Base-by-base conservation (phyloP, 2,113 vertebrate genomes). In the Kobus ellipsiprymnus region DNA sequence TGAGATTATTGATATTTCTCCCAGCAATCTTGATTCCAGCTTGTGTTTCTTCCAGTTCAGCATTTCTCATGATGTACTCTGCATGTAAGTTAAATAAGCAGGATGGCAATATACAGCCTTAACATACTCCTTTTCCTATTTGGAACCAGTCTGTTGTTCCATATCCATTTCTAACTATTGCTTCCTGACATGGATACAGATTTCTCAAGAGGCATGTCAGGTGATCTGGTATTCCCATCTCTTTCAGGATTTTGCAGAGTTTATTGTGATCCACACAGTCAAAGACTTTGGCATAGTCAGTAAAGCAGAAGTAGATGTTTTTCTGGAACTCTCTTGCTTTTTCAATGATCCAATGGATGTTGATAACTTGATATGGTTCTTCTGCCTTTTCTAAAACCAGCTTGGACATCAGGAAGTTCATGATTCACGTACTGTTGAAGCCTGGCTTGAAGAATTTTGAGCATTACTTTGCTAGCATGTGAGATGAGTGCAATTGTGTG, bases 271-370 rank as follows among this genome's bases (percentile, higher is more conserved):
- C n/a, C 67, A 13, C 67, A 71, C 19, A 40, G 67, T 71, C 19
- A 6, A 71, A 40, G n/a, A 6, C 19, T 23, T 71, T 40, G n/a
- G 10, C 67, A 74, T 12, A 23, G 19, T 71, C n/a, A 12, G 21
- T 23, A 71, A 71, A 71, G 19, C 67, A 71, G n/a, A 23, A 71
- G 19, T 71, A 40, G n/a, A 71, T 40, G n/a, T 71, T 71, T 71
- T 40, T 71, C 67, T 71, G n/a, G n/a, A 71, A 40, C 19, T 71
- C n/a, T 71, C 10, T 71, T 23, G 67, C 67, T 40, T 71, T 71
- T 40, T 71, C n/a, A n/a, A 12, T 40, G 19, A 36, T 40, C n/a
- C 10, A 40, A 40, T 1, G 0, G 67, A 71, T 36, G 5, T 71
- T 71, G n/a, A 21, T 21, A 71, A 23, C 12, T 71, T 71, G n/a